Base-by-base conservation (phyloP, 1,140 invertebrate species). In the Trichomalopsis sarcophagae region DNA sequence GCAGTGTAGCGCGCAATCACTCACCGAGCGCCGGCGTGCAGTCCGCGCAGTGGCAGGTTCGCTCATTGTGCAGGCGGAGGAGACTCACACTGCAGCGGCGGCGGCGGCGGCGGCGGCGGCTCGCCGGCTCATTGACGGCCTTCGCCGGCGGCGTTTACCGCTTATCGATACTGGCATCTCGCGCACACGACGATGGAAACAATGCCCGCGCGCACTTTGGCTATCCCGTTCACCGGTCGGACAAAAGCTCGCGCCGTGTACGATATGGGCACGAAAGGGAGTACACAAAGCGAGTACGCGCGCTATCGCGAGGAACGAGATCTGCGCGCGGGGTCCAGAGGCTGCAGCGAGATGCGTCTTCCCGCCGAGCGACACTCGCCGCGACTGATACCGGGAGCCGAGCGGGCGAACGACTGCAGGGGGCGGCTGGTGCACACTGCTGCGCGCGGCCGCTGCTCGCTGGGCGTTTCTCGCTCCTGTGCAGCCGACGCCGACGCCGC, bases 391-490 rank as follows among this genome's bases (percentile, higher is more conserved):
- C 36, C 55, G 55, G 55, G 55, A 62, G 17, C 4, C 17, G 21
- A 62, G 55, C 55, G 13, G 5, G 50, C 2, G 50, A 55, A 50
- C 50, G 55, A 62, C 55, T 62, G 55, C 55, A 62, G 73, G 17
- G 33, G 33, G 73, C 6, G 14, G 73, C 36, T 36, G 27, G 17
- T n/a, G 36, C 36, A n/a, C 27, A 27, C 27, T 27, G 30, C 17
- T n/a, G 30, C 73, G 73, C 33, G 30, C 36, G 21, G 17, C 73
- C 73, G 73, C 14, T n/a, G 55, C 55, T 62, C 55, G 55, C 36
- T 33, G 33, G 73, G 73, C 73, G 33, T 75, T 44, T 40, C 73
- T 75, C 73, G 17, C 73, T n/a, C 73, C n/a, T n/a, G 73, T n/a
- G 36, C 36, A 62, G 68, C 68, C 13, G 73, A 14, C 14, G 73